Evolutionary conservation across 2,888 invertebrate species (phyloP).

Genomic region (Dryadula phaetusa): DNA sequence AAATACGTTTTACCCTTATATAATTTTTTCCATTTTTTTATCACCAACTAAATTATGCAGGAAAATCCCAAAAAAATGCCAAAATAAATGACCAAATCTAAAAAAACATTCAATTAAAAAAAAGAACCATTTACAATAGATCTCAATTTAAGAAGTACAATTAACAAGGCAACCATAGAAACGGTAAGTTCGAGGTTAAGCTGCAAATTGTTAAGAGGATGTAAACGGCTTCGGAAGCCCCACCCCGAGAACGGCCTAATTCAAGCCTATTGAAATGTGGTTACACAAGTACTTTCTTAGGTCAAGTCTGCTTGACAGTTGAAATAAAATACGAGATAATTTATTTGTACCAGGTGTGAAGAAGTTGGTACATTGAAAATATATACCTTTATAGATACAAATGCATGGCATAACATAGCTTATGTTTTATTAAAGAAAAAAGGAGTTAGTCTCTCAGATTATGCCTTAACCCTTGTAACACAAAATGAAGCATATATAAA

Average conservation of each 20-base stretch:
- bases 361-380: too few species aligned
- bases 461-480: too few species aligned
- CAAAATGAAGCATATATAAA: too few species aligned
- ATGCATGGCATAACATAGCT: too few species aligned
- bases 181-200: conserved; percentile 40
- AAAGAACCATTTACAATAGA: background rate
- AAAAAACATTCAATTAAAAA: background rate
- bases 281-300: conserved; percentile 30
- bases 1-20: too few species aligned
- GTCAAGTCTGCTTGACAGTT: conserved; percentile 15
- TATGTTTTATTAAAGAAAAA: too few species aligned
- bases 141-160: conserved; percentile 13
- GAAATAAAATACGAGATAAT: background rate
- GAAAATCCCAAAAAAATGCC: too few species aligned
- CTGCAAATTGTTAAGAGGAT: conserved; percentile 43
- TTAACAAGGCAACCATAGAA: conserved; percentile 38
- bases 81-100: background rate
- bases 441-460: too few species aligned
- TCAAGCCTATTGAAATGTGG: conserved; percentile 35
- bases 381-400: too few species aligned
- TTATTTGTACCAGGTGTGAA: too few species aligned
- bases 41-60: too few species aligned
- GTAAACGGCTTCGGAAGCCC: conserved; percentile 47
- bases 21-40: too few species aligned
- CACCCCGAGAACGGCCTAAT: conserved; percentile 35